Evolutionary conservation across 2,797 vertebrate genomes (phyloP).

Genomic region (Apogon talboti): DNA sequence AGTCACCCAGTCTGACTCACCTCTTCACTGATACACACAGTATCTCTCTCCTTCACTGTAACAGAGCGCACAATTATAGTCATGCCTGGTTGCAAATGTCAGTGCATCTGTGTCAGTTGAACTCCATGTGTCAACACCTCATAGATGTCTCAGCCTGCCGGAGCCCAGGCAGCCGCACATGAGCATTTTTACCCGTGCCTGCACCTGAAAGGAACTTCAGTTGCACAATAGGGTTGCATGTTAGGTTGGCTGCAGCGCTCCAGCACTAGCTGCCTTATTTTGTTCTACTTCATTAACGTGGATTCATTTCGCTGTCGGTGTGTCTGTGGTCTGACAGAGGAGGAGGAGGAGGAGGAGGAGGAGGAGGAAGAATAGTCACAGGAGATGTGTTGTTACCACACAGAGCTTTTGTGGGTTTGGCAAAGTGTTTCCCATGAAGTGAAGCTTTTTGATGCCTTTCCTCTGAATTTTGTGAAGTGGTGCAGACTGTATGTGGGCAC

Average conservation of each 20-base stretch:
- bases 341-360: slow-evolving; percentile 13
- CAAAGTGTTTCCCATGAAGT: slow-evolving; percentile 55
- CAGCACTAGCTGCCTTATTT: slow-evolving; percentile 63
- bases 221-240: slow-evolving; percentile 73
- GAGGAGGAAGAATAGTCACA: slow-evolving; percentile 6
- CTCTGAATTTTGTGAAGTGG: not conserved
- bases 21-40: slow-evolving; percentile 33
- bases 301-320: slow-evolving; percentile 61
- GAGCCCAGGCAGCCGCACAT: slow-evolving; percentile 45
- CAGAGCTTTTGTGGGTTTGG: slow-evolving; percentile 44
- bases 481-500: slow-evolving; percentile 41
- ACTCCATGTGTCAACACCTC: slow-evolving; percentile 77
- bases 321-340: slow-evolving; percentile 58
- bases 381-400: slow-evolving; percentile 42
- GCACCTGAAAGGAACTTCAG: slow-evolving; percentile 77
- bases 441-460: slow-evolving; percentile 37
- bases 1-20: slow-evolving; percentile 56
- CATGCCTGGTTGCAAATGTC: slow-evolving; percentile 76
- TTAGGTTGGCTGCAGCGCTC: slow-evolving; percentile 47
- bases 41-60: slow-evolving; percentile 49
- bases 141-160: slow-evolving; percentile 70
- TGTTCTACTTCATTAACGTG: slow-evolving; percentile 78
- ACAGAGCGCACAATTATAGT: slow-evolving; percentile 69
- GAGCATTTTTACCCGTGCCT: slow-evolving; percentile 78
- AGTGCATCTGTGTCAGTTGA: slow-evolving; percentile 69